Percentiles rank a stretch among this genome's conserved stretches.
These are phyloP conservation scores for Drosophila paramelanica DNA, from an alignment of 2,888 invertebrate genomes.

Conservation along the genomic window DNA sequence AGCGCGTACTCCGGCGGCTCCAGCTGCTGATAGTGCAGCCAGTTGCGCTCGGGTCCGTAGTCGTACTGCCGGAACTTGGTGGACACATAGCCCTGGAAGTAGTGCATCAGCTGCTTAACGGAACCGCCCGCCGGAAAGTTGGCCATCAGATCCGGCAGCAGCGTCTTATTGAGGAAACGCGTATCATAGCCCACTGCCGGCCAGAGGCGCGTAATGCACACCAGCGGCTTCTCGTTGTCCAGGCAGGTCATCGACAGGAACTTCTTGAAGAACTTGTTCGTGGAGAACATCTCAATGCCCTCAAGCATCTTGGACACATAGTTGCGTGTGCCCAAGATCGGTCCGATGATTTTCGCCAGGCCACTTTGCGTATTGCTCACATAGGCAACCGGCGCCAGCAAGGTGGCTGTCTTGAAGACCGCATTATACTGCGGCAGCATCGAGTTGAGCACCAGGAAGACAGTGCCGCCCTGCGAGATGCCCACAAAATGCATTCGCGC, in stretches of 20 bases:
- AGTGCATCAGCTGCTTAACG: conserved; percentile 84
- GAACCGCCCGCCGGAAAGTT: conserved; percentile 84
- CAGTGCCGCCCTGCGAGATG: conserved; percentile 83
- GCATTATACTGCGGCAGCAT: conserved; percentile 83
- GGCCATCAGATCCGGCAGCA: conserved; percentile 82
- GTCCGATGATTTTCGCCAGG: conserved; percentile 88
- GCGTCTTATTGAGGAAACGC: conserved; percentile 80
- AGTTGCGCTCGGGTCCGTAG: conserved; percentile 81
- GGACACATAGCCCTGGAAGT: conserved; percentile 84
- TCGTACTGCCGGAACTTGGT: conserved; percentile 83
- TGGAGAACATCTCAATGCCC: conserved; percentile 83
- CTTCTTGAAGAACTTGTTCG: conserved; percentile 83
- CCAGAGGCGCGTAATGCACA: conserved; percentile 83
- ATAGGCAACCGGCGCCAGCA: conserved; percentile 83
- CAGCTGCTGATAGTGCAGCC: conserved; percentile 77
- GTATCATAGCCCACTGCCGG: conserved; percentile 84
- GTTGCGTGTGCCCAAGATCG: conserved; percentile 84
- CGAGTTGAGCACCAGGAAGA: conserved; percentile 82
- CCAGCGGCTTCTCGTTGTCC: conserved; percentile 79
- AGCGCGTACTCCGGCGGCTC: conserved; percentile 82
- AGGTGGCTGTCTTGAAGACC: conserved; percentile 81
- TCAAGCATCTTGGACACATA: conserved; percentile 82
- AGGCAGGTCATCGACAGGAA: conserved; percentile 82
- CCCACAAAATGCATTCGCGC: conserved; percentile 82
- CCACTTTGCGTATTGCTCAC: conserved; percentile 85